These are phyloP conservation scores for Branchinecta sandiegonensis DNA, from an alignment of 2,888 invertebrate species.

Conservation along the genomic window DNA sequence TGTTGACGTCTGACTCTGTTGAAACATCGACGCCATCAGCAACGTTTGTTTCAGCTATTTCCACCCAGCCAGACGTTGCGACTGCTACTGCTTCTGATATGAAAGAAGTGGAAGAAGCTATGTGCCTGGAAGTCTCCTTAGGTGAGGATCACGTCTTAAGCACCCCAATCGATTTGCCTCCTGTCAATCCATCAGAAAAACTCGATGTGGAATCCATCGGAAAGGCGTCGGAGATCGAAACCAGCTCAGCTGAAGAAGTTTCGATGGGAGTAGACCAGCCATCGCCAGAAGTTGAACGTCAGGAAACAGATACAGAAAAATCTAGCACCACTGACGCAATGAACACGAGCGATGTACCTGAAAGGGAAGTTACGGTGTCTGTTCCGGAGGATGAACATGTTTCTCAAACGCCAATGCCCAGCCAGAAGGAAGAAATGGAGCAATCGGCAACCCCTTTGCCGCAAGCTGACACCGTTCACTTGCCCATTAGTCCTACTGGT, in stretches of 20 bases:
- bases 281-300: not conserved
- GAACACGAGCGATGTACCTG: not conserved
- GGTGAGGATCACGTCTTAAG: too few species aligned
- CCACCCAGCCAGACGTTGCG: too few species aligned
- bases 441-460: not conserved
- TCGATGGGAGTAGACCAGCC: not conserved
- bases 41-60: too few species aligned
- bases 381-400: not conserved
- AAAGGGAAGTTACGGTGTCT: not conserved
- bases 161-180: too few species aligned
- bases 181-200: too few species aligned
- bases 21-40: too few species aligned
- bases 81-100: too few species aligned
- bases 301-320: not conserved
- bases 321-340: too few species aligned
- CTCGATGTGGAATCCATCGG: not conserved
- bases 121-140: too few species aligned
- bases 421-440: not conserved
- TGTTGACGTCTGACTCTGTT: too few species aligned
- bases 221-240: not conserved
- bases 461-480: not conserved
- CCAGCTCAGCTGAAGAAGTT: not conserved
- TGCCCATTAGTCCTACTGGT: too few species aligned
- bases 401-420: not conserved
- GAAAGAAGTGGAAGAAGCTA: too few species aligned